A percentile compares a stretch with the other conserved stretches of the same genome.
Conservation (phyloP, 1,140 invertebrate genomes). For the Babylonia areolata region DNA sequence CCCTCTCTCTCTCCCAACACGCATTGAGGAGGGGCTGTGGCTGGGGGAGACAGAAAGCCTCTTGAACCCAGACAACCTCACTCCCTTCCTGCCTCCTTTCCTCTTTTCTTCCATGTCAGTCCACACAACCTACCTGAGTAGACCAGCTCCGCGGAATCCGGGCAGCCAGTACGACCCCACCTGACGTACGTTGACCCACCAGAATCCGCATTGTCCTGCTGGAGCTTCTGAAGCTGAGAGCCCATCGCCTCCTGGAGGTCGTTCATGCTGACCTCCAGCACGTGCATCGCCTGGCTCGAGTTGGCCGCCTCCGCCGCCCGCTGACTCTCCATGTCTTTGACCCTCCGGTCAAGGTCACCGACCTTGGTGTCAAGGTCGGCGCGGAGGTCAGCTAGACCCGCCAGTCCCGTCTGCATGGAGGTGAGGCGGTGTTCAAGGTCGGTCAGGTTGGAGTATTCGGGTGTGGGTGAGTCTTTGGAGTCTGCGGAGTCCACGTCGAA, state of each 20-base stretch:
- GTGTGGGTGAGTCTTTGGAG: not conserved
- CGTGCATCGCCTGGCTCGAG: not conserved
- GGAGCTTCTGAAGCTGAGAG: not conserved
- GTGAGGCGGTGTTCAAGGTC: not conserved
- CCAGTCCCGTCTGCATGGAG: not conserved
- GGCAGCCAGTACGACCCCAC: constrained; percentile 16
- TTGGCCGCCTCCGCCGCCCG: not conserved
- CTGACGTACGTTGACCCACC: constrained; percentile 8
- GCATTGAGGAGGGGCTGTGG: too few species aligned
- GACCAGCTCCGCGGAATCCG: not conserved
- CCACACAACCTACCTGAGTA: constrained; percentile 18
- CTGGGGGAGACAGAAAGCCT: too few species aligned
- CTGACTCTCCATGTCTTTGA: not conserved
- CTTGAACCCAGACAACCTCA: too few species aligned
- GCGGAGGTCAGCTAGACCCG: not conserved
- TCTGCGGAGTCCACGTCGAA: not conserved
- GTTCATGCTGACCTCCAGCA: not conserved
- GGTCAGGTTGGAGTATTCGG: not conserved
- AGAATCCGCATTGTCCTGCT: not conserved
- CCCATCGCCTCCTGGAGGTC: not conserved
- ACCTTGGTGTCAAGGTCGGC: constrained; percentile 31
- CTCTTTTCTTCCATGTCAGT: too few species aligned
- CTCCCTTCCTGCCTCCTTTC: too few species aligned
- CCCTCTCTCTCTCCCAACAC: too few species aligned
- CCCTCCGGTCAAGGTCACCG: not conserved